These are phyloP conservation scores for Aramus guarauna DNA, from an alignment of 2,113 vertebrate genomes.

Conservation along the genomic window DNA sequence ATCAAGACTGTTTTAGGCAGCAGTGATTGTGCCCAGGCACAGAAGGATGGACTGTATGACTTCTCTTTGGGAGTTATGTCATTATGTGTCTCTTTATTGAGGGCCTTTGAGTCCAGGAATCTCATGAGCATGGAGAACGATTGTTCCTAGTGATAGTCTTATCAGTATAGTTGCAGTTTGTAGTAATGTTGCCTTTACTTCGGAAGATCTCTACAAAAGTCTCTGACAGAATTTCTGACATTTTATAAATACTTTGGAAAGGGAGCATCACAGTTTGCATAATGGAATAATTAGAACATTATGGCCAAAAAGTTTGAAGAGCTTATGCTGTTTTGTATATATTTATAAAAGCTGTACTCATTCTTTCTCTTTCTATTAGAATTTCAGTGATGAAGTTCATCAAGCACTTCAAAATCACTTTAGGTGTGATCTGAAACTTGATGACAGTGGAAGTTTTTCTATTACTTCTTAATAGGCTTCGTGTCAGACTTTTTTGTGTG, in stretches of 20 bases:
- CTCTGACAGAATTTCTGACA: background rate
- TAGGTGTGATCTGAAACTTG: background rate
- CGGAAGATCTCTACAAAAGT: background rate
- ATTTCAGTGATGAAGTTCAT: background rate
- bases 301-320: background rate
- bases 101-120: background rate
- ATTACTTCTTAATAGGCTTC: background rate
- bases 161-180: background rate
- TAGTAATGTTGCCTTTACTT: background rate
- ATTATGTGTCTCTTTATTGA: background rate
- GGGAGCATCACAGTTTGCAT: background rate
- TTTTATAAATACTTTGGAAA: background rate
- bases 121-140: fast-evolving
- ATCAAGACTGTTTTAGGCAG: background rate
- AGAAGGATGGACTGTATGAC: background rate
- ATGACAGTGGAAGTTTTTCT: background rate
- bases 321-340: background rate
- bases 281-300: background rate
- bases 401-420: background rate
- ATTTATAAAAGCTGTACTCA: background rate
- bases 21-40: background rate
- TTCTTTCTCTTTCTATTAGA: background rate
- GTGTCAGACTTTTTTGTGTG: background rate
- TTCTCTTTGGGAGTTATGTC: background rate
- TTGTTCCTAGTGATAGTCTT: background rate